A percentile compares a stretch with the other conserved stretches of the same genome.
These are phyloP conservation scores for Pterois miles DNA, from an alignment of 2,797 vertebrate genomes.

Conservation along the genomic window DNA sequence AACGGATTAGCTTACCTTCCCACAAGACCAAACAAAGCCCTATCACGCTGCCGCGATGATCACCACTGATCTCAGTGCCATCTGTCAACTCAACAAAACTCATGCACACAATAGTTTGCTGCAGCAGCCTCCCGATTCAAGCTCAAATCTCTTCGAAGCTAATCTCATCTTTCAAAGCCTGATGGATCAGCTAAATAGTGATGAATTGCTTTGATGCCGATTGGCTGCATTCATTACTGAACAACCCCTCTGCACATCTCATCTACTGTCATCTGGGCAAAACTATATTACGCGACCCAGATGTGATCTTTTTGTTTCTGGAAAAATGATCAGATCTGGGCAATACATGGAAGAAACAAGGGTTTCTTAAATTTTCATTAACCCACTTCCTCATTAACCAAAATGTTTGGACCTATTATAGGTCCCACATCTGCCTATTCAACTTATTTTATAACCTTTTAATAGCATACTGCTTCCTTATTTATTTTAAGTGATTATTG, in stretches of 20 bases:
- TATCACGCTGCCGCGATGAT: slow-evolving; percentile 30
- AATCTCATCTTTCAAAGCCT: slow-evolving; percentile 52
- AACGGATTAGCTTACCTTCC: slow-evolving; percentile 36
- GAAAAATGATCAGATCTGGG: slow-evolving; percentile 23
- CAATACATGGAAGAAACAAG: not conserved
- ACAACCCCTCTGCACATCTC: slow-evolving; percentile 9
- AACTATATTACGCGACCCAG: slow-evolving; percentile 16
- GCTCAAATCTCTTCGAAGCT: slow-evolving; percentile 51
- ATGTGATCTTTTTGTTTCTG: slow-evolving; percentile 25
- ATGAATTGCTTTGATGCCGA: slow-evolving; percentile 43
- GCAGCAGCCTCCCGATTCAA: slow-evolving; percentile 11
- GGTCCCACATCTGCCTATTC: slow-evolving; percentile 4
- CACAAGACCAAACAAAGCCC: slow-evolving; percentile 33
- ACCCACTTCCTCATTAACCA: slow-evolving; percentile 33
- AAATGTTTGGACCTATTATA: not conserved
- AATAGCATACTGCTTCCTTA: not conserved
- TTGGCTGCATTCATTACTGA: slow-evolving; percentile 37
- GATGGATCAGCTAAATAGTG: slow-evolving; percentile 56
- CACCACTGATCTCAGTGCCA: slow-evolving; percentile 37
- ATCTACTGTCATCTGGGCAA: not conserved
- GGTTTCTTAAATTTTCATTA: slow-evolving; percentile 21
- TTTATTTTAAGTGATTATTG: slow-evolving; percentile 37
- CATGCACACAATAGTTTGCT: slow-evolving; percentile 32
- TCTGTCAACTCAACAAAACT: slow-evolving; percentile 55
- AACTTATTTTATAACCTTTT: not conserved